Evolutionary conservation across 92 coral and sea anemone species (phyloP), one percentile per base, ranked within the genome.

Genomic region (Siderastrea siderea): DNA sequence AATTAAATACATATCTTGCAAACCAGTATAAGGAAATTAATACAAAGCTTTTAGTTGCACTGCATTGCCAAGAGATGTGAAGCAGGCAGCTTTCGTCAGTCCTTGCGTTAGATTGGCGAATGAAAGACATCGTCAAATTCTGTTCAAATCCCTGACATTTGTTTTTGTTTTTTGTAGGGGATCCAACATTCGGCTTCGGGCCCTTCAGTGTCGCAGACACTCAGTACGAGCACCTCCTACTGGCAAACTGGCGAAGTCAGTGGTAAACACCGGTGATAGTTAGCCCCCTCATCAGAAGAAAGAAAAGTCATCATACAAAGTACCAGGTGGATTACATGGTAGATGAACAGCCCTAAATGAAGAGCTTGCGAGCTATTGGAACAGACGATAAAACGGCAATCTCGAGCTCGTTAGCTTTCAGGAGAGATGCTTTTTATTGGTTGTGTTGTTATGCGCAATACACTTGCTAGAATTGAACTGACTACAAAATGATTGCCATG

Each of bases 201-300:
- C 80, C 93, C n/a, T 84, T 89, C 50, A 79, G 87, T 57, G 89
- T 89, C 50, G 84, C 93, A 44, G 83, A 84, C 64, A 82, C 92
- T 16, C 88, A 74, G 71, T 83, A 82, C 69, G 84, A 89, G 62
- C 74, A 89, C 80, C 54, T 89, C 10, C 71, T 71, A 60, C 85
- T 89, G 59, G 67, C 71, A n/a, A 85, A 77, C 77, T 45, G 93
- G 48, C 68, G 52, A 17, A n/a, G n/a, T n/a, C n/a, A 82, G 88
- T 53, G 83, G 88, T n/a, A 81, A 81, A 47, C 87, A 73, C 92
- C 92, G 10, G 88, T 82, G 55, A 88, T 88, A 79, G 86, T 87
- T 11, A 86, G 90, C 47, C 90, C 90, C 19, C 74, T 87, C 78
- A 82, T 80, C 88, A 67, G 66, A 68, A 75, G 45, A 82, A 88